Base-by-base conservation (phyloP, 1,140 invertebrate species). In the Diabrotica virgifera region DNA sequence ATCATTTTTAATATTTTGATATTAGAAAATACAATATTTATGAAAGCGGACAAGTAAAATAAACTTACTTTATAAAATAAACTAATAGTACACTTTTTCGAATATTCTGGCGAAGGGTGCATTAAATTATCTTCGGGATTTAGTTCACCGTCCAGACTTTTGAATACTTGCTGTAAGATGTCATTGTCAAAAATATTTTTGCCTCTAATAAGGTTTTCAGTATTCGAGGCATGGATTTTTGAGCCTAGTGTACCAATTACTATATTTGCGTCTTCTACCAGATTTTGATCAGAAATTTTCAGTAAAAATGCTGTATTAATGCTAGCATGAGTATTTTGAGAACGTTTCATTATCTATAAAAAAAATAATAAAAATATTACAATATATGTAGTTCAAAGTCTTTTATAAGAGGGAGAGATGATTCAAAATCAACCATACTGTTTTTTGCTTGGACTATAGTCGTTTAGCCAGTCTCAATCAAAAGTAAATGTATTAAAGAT, bases 321-420 rank as follows among this genome's bases (percentile, higher is more conserved):
- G 70, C 89, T 86, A 0, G 92, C 92, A 74, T 94, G 90, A 0
- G 92, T 86, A 78, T 94, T 95, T 81, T 92, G 90, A 6, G 87
- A 86, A 66, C 91, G 82, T 0, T 88, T 87, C 86, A 91, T 91
- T n/a, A 70, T 72, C 67, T 73, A 12, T 37, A 67, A 59, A 57
- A 12, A n/a, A 50, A 9, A 51, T 24, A 2, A 24, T 24, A 2
- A 24, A 24, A 24, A 24, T 24, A 24, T 24, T 24, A 24, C 24
- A 24, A 24, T 24, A 24, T 24, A 24, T n/a, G n/a, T n/a, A n/a
- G n/a, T n/a, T n/a, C n/a, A n/a, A n/a, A n/a, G n/a, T n/a, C n/a
- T n/a, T n/a, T n/a, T n/a, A n/a, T n/a, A n/a, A n/a, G n/a, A n/a
- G n/a, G n/a, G n/a, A n/a, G n/a, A n/a, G n/a, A n/a, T n/a, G n/a